A percentile compares a stretch with the other conserved stretches of the same genome.
These are phyloP conservation scores for Pangasius macronema DNA, from an alignment of 2,797 vertebrate species.

Conservation along the genomic window DNA sequence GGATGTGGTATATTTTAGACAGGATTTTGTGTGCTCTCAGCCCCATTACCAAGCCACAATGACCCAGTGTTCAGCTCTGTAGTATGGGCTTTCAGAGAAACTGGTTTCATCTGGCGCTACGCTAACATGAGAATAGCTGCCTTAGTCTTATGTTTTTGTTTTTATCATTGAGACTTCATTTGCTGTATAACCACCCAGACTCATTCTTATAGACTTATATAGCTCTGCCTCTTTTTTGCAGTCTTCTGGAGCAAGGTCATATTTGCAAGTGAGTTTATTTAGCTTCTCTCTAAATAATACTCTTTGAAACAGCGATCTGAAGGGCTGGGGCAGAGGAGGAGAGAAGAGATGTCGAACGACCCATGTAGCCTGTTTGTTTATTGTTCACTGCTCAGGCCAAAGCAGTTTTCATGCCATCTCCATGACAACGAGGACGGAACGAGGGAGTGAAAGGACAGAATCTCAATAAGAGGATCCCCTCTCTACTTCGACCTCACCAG, in stretches of 20 bases:
- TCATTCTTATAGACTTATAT: constrained; percentile 6
- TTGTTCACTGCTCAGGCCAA: constrained; percentile 58
- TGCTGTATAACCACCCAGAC: neutral
- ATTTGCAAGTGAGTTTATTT: constrained; percentile 52
- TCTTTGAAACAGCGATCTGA: constrained; percentile 9
- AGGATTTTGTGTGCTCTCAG: constrained; percentile 45
- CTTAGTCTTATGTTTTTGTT: constrained; percentile 35
- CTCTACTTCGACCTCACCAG: constrained; percentile 19
- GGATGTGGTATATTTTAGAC: constrained; percentile 41
- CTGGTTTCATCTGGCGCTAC: constrained; percentile 35
- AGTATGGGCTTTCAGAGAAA: constrained; percentile 44
- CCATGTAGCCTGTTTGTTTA: constrained; percentile 56
- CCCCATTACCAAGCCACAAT: constrained; percentile 48
- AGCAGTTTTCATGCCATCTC: constrained; percentile 64
- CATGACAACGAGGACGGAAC: constrained; percentile 67
- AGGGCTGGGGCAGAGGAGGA: neutral
- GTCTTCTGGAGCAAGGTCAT: constrained; percentile 45
- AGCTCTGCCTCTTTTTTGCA: neutral
- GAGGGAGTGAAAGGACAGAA: constrained; percentile 48
- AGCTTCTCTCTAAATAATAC: constrained; percentile 53
- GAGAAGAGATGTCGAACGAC: constrained; percentile 26
- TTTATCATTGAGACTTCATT: neutral
- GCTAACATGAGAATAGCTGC: constrained; percentile 12
- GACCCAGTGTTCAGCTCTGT: constrained; percentile 47
- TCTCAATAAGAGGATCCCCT: constrained; percentile 51